Base-by-base conservation (phyloP, 2,113 vertebrate genomes). In the Gobiocypris rarus region DNA sequence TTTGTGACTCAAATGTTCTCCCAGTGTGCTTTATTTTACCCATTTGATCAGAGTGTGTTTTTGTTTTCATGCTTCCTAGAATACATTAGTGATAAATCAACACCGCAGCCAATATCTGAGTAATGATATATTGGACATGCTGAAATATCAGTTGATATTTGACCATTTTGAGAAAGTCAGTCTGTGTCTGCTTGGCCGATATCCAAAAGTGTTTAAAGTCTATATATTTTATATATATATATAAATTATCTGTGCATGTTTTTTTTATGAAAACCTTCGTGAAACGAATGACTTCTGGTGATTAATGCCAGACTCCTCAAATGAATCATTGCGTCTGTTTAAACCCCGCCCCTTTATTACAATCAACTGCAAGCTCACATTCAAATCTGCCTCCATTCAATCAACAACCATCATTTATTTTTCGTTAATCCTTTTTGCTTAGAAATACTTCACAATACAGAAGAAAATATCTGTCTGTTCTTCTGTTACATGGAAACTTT, bases 1-100 rank as follows among this genome's bases (percentile, higher is more conserved):
- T 71, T 71, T 45, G 11, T 71, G 69, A 73, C 69, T 73, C 9
- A 71, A 71, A 45, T 71, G 4, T 22, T 45, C 41, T 43, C 38
- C 22, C 31, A 31, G 10, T 34, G 5, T 10, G 41, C 9, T 43
- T n/a, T 45, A 43, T 71, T 71, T 45, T 14, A 26, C n/a, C 38
- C 38, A 3, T 45, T 45, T 45, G 38, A 45, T 45, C 34, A 24
- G 69, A 24, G 69, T 24, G 19, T 45, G 41, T 24, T 45, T 73
- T 73, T 15, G 24, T 52, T 15, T 17, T 75, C 31, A 48, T 31
- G 45, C 24, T 52, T 75, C 9, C 26, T 75, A 75, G n/a, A 52
- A 31, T 50, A 15, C 45, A 74, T 52, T 26, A 75, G 13, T 52
- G 15, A 52, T 28, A 26, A 17, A 28, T 24, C 1, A 24, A 31